Conservation (phyloP, 2,113 vertebrate species). For the Callospermophilus lateralis region DNA sequence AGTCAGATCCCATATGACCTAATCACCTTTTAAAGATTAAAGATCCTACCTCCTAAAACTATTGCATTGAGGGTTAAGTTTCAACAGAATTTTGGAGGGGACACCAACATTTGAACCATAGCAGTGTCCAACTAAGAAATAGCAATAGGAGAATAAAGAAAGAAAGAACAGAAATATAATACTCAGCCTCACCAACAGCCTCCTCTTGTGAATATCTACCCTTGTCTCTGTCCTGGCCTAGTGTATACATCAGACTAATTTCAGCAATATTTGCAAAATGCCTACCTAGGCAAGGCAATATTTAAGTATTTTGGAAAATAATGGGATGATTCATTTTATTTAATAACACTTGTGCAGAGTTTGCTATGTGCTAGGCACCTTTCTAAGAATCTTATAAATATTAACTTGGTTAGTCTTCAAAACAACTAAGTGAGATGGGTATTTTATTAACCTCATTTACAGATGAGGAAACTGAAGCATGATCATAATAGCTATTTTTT, state of each 20-base stretch:
- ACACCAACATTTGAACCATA: not conserved
- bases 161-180: not conserved
- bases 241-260: not conserved
- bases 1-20: not conserved
- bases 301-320: not conserved
- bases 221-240: not conserved
- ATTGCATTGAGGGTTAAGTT: not conserved
- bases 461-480: not conserved
- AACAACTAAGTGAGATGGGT: not conserved
- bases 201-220: not conserved
- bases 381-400: slow-evolving; percentile 6
- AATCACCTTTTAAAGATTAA: not conserved
- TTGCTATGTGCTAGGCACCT: not conserved
- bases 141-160: not conserved
- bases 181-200: not conserved
- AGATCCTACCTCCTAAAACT: not conserved
- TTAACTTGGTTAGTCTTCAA: slow-evolving; percentile 33
- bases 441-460: slow-evolving; percentile 27
- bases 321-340: not conserved
- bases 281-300: not conserved
- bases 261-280: not conserved
- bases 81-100: not conserved
- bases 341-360: not conserved
- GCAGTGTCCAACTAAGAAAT: not conserved
- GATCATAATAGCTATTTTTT: not conserved